These are phyloP conservation scores for Catharus ustulatus DNA, from an alignment of 2,797 vertebrate genomes.

Conservation along the genomic window DNA sequence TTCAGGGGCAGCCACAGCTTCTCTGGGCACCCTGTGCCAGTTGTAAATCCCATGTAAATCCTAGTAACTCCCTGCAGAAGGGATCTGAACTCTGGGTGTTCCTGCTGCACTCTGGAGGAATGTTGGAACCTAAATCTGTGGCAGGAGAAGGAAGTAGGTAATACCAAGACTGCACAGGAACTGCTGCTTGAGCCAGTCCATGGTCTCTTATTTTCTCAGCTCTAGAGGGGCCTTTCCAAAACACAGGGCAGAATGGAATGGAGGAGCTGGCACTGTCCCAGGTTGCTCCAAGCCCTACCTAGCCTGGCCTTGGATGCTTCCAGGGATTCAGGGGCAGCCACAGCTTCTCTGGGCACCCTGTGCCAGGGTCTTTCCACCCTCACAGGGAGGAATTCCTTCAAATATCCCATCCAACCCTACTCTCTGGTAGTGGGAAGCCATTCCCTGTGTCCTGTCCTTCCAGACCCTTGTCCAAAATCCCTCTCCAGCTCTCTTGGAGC, in stretches of 20 bases:
- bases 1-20: background rate
- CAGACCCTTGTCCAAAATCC: background rate
- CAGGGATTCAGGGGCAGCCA: background rate
- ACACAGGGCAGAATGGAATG: background rate
- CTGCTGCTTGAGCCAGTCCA: background rate
- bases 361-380: rapidly evolving
- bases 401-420: background rate
- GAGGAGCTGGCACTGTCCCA: background rate
- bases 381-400: background rate
- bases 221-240: background rate
- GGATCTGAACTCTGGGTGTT: background rate
- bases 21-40: background rate
- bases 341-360: background rate
- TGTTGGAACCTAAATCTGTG: background rate
- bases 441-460: background rate
- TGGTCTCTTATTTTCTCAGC: background rate
- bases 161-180: background rate
- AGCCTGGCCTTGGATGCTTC: rapidly evolving
- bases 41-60: background rate
- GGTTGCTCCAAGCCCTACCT: rapidly evolving
- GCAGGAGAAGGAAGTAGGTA: background rate
- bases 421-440: background rate
- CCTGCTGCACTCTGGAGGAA: background rate
- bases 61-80: background rate
- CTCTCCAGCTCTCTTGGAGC: background rate